A percentile compares a stretch with the other conserved stretches of the same genome.
phyloP scores from a whole-genome alignment of 2,797 vertebrate genomes.

The Phrynocephalus guinanensis region DNA sequence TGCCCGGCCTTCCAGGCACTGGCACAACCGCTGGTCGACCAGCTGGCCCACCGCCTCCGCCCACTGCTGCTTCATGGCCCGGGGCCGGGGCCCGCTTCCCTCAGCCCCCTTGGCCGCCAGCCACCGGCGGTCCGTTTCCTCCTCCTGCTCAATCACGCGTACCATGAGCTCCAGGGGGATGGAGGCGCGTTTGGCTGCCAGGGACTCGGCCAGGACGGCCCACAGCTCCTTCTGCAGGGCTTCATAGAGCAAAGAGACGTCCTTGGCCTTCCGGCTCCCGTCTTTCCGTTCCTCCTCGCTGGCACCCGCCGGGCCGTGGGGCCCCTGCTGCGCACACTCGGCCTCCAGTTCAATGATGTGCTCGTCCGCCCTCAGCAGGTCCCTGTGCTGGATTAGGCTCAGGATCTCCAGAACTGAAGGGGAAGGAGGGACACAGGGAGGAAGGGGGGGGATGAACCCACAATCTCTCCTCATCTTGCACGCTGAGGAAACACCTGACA shows the following conservation, averaged over 20 bases:
- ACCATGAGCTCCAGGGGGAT: constrained; percentile 83
- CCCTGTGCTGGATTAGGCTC: constrained; percentile 87
- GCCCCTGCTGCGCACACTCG: constrained; percentile 75
- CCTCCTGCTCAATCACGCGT: constrained; percentile 90
- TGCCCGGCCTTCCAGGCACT: constrained; percentile 67
- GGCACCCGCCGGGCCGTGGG: background rate
- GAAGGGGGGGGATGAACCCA: too few species aligned
- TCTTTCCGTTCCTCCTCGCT: constrained; percentile 43
- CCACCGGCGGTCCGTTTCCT: constrained; percentile 76
- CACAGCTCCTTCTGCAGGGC: constrained; percentile 90
- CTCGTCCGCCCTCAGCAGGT: constrained; percentile 85
- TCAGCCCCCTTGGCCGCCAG: constrained; percentile 44
- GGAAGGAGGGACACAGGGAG: background rate
- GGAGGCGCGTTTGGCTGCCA: constrained; percentile 77
- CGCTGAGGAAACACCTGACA: too few species aligned
- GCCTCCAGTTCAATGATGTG: constrained; percentile 92
- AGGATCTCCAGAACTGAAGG: constrained; percentile 88
- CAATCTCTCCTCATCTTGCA: too few species aligned
- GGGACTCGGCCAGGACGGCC: constrained; percentile 86
- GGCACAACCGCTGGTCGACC: constrained; percentile 73
- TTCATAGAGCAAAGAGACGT: constrained; percentile 90
- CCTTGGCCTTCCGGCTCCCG: constrained; percentile 84
- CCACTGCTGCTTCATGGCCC: constrained; percentile 72
- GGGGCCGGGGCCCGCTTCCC: constrained; percentile 65
- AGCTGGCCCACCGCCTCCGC: constrained; percentile 81